phyloP scores from a whole-genome alignment of 2,888 invertebrate genomes.

The Ophion costatus region DNA sequence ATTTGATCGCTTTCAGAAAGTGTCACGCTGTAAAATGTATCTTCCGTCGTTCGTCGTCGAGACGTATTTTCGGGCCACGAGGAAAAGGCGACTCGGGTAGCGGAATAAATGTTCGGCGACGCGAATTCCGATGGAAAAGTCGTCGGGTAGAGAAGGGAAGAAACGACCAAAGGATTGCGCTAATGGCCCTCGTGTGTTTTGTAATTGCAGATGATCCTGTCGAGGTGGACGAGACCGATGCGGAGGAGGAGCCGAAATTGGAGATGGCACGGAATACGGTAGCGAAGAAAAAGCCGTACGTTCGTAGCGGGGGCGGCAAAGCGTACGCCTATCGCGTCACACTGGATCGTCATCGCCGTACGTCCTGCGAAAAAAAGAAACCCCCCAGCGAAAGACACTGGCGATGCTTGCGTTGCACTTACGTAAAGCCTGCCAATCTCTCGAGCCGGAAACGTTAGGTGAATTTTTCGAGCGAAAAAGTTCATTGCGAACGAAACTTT shows the following conservation, averaged over 20 bases:
- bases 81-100: neutral
- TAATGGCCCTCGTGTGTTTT: slow-evolving; percentile 43
- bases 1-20: neutral
- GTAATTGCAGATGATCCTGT: neutral
- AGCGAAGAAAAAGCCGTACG: slow-evolving; percentile 70
- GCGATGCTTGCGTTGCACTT: slow-evolving; percentile 77
- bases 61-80: neutral
- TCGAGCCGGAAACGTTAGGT: slow-evolving; percentile 54
- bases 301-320: slow-evolving; percentile 72
- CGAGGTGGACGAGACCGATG: no score
- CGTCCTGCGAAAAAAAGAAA: slow-evolving; percentile 70
- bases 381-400: slow-evolving; percentile 68
- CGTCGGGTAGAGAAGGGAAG: neutral
- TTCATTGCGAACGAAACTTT: slow-evolving; percentile 14
- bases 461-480: neutral
- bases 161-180: neutral
- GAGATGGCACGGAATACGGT: slow-evolving; percentile 49
- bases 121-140: neutral
- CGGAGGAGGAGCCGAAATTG: slow-evolving; percentile 11
- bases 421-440: slow-evolving; percentile 77
- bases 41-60: neutral
- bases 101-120: no score
- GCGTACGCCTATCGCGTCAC: slow-evolving; percentile 70
- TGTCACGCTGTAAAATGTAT: neutral
- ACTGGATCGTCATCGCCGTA: slow-evolving; percentile 72